Evolutionary conservation across 2,113 vertebrate genomes (phyloP), one percentile per base, ranked within the genome.

Genomic region (Hoplias malabaricus): DNA sequence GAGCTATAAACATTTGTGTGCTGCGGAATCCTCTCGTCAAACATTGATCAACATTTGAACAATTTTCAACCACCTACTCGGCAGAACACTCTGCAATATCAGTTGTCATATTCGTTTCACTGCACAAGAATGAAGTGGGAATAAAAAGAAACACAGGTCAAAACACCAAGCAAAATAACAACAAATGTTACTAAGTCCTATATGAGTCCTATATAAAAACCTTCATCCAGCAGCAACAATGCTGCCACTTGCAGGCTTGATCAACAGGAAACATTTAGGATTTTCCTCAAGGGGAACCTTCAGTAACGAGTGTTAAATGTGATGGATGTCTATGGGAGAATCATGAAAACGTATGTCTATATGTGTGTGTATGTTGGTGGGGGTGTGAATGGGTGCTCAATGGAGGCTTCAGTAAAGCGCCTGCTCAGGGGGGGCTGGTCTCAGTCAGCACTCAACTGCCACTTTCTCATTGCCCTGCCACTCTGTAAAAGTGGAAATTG

Each of bases 11-110:
- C 12, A n/a, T 75, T 57, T 63, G 36, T 36, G 19, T 73, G 29
- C 36, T 50, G 78, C 56, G 59, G 48, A 69, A 57, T 69, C 48
- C 48, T 29, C 13, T 69, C 63, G 38, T 73, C 25, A 61, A 62
- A 73, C 69, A 62, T 61, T 38, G 36, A 79, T 48, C 43, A 9
- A 9, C 69, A 33, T 48, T 31, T 48, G 46, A 14, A 10, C 21
- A 12, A 61, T 21, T 25, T n/a, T 34, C 9, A 13, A 23, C 38
- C 50, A n/a, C 31, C 19, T 67, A 10, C 34, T 46, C 19, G 19
- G n/a, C 33, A 57, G 46, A 66, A 19, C 68, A n/a, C 14, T n/a
- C 40, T 65, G 31, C 29, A 23, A 31, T 43, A 1, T 16, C 25
- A 5, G 31, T 50, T 36, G 33, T 21, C 5, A 1, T 53, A 14